Base-by-base conservation (phyloP, 2,888 invertebrate genomes). In the Conchocele bisecta region DNA sequence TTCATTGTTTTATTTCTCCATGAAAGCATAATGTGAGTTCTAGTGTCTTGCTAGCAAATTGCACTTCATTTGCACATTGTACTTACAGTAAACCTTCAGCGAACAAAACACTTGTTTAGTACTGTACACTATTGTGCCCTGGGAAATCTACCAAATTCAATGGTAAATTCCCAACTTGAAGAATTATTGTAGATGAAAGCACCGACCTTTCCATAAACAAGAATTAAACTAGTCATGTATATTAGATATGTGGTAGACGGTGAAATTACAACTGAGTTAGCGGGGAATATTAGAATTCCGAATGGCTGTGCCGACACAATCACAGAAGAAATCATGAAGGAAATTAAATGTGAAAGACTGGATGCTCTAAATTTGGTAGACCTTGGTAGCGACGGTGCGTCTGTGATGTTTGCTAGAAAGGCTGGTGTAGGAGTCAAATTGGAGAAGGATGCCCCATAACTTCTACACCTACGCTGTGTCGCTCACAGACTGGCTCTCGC, bases 301-400 rank as follows among this genome's bases (percentile, higher is more conserved):
- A 29, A 24, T 48, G 48, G 48, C 5, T 29, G 28, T 48, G 53
- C 53, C 35, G 31, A 17, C n/a, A 53, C 53, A 3, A 53, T 53
- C 6, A n/a, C 31, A 5, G 31, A 26, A 15, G 33, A 48, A 48
- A 29, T 48, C 6, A 48, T 48, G 15, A 48, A 48, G 15, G 29
- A 22, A n/a, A 26, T 48, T 3, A 48, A 13, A 48, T 29, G 28
- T 48, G 24, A 29, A 29, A 29, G 48, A 48, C 31, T 31, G 22
- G 24, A 53, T 33, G 35, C 53, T 53, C 28, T 48, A 35, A 33
- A 33, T n/a, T 22, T 53, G 22, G 60, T 60, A 22, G 60, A 51
- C 5, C 39, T 60, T 24, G 60, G 60, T 28, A 60, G 60, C 51
- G 51, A 60, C 26, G 60, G 60, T 13, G 60, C 41, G n/a, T 48